Conservation (phyloP, 2,113 vertebrate species). For the Talpa occidentalis region DNA sequence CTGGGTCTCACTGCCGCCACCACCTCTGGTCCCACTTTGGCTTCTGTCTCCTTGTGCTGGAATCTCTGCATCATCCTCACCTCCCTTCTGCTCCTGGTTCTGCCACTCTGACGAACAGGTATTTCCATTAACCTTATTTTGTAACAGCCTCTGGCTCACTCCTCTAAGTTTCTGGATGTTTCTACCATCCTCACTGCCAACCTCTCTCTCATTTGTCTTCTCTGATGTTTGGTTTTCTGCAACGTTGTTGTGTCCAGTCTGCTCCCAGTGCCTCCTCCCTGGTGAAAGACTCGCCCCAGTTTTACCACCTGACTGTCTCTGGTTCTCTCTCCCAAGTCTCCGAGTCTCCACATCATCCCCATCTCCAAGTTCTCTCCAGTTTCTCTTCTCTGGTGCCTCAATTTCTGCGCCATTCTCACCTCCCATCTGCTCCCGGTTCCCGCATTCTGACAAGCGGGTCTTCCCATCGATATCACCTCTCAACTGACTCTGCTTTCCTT, state of each 20-base stretch:
- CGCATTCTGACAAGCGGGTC: background rate
- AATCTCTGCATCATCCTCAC: background rate
- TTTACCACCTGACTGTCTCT: background rate
- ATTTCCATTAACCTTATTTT: background rate
- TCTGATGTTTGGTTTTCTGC: background rate
- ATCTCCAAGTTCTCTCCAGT: background rate
- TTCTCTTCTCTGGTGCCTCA: background rate
- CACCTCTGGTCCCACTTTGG: background rate
- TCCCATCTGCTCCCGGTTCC: background rate
- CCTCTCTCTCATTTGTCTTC: background rate
- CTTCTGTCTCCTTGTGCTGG: conserved; percentile 14
- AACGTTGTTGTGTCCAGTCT: background rate
- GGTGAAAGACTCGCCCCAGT: background rate
- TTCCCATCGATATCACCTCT: background rate
- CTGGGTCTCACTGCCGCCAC: background rate
- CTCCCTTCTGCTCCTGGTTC: background rate
- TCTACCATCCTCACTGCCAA: background rate
- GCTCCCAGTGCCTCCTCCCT: background rate
- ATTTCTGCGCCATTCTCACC: background rate
- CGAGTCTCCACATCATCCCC: background rate
- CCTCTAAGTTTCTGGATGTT: background rate
- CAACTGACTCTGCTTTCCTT: background rate
- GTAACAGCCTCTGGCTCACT: background rate
- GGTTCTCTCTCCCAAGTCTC: background rate
- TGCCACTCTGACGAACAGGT: background rate